These are phyloP conservation scores for Arvicanthis niloticus DNA, from an alignment of 2,113 vertebrate genomes.

Conservation along the genomic window DNA sequence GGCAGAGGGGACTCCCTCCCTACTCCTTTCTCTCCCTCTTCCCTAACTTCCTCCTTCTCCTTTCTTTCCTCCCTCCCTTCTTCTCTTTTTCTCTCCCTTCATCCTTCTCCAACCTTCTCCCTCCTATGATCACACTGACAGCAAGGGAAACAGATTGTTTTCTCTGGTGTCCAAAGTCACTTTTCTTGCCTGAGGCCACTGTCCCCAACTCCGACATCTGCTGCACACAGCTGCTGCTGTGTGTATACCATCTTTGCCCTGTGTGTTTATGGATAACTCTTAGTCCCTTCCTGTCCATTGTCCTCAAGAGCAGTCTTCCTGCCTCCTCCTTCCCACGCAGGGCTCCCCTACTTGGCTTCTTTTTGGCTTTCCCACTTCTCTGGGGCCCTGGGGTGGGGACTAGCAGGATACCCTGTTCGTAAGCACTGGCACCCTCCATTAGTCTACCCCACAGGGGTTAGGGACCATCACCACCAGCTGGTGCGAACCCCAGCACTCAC, in stretches of 20 bases:
- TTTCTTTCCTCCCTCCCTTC: too few relatives aligned
- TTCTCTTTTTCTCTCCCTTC: too few relatives aligned
- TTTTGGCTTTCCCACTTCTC: not conserved
- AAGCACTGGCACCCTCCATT: accelerated
- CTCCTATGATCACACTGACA: not conserved
- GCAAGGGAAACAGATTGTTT: not conserved
- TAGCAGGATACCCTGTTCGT: not conserved
- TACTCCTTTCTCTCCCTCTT: accelerated
- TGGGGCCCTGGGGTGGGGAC: not conserved
- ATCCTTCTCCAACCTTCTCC: too few relatives aligned
- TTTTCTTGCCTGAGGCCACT: not conserved
- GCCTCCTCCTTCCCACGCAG: not conserved
- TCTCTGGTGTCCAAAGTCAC: not conserved
- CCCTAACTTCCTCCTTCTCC: not conserved
- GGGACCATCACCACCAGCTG: not conserved
- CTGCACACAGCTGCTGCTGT: not conserved
- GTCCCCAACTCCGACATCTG: accelerated
- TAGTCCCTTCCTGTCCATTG: not conserved
- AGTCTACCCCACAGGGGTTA: not conserved
- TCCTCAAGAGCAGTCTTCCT: not conserved
- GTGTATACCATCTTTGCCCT: not conserved
- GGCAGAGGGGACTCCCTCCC: too few relatives aligned
- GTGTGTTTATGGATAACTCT: not conserved
- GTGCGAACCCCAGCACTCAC: not conserved
- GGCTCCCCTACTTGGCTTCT: not conserved